Evolutionary conservation across 30 jellyfish, hydroid and myxozoan genomes (phyloP), one percentile per base, ranked within the genome.

Genomic region (Turritopsis rubra): DNA sequence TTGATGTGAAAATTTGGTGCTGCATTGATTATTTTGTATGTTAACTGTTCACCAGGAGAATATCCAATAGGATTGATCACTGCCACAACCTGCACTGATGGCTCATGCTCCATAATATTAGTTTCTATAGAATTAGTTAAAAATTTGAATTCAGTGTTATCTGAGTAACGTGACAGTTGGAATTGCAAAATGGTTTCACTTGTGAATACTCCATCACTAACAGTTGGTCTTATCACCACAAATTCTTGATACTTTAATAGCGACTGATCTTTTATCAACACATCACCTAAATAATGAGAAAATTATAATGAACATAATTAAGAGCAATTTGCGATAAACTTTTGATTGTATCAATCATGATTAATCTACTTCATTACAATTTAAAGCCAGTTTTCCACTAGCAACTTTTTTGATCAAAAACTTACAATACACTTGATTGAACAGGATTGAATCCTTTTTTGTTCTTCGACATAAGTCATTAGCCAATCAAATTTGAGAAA

Each of bases 51-150:
- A 28, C 96, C 91, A 28, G 86, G 76, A 1, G 82, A 88, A 53
- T 88, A 88, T 71, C 99, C 99, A 21, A 93, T 96, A 31, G 90
- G 94, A 73, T 89, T 83, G 65, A 93, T 85, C 29, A 88, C 80
- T 28, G 26, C 26, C 23, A 83, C 27, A 53, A 81, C 28, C 29
- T 52, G 52, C 19, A 28, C 70, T n/a, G 88, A 31, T 28, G 73
- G 41, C 54, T 65, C 29, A 81, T 93, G 89, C 80, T 93, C 99
- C 24, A 72, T n/a, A 26, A 93, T 94, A 53, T 82, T 73, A 17
- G 96, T 87, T 7, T 71, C 53, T 52, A 31, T 75, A 1, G 85
- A 72, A n/a, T 76, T 30, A 26, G 79, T 52, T 20, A 87, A 79
- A 86, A 93, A 93, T 21, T 53, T 66, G 91, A 93, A 93, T 13